Conservation (phyloP, 35 echinoderm and acorn worm genomes). For the Eucidaris tribuloides region DNA sequence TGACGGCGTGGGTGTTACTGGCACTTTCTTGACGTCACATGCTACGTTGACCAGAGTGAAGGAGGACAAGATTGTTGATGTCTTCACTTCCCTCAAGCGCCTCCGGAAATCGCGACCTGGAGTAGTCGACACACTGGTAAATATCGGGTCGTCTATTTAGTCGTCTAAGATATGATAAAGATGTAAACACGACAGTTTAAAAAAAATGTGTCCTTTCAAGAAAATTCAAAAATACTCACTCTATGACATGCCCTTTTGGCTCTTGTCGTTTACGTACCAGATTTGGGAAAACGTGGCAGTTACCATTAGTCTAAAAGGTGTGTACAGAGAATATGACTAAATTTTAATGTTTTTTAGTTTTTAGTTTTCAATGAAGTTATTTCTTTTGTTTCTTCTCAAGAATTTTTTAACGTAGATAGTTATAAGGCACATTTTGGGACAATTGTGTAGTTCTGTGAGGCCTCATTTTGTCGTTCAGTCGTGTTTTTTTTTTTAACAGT, state of each 20-base stretch:
- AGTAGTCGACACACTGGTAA: slow-evolving; percentile 78
- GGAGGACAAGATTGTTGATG: slow-evolving; percentile 13
- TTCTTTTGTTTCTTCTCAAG: too few species aligned
- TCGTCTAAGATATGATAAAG: neutral
- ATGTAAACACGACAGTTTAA: neutral
- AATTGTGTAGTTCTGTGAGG: too few species aligned
- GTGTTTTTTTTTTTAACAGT: too few species aligned
- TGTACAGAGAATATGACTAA: neutral
- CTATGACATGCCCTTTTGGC: neutral
- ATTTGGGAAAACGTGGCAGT: neutral
- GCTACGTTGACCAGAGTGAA: slow-evolving; percentile 16
- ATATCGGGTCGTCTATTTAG: neutral
- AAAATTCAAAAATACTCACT: neutral
- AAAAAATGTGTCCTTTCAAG: neutral
- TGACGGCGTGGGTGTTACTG: slow-evolving; percentile 3
- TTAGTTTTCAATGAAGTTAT: too few species aligned
- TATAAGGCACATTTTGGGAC: too few species aligned
- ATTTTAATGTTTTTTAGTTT: too few species aligned
- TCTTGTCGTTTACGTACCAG: neutral
- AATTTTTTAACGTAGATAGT: too few species aligned
- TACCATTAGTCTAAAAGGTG: neutral
- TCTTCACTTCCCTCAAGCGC: slow-evolving; percentile 17
- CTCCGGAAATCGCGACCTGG: slow-evolving; percentile 38
- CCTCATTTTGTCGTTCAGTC: too few species aligned
- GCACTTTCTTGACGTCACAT: neutral